Evolutionary conservation across 2,113 vertebrate species (phyloP).

Genomic region (Rhinopomastus cyanomelas): DNA sequence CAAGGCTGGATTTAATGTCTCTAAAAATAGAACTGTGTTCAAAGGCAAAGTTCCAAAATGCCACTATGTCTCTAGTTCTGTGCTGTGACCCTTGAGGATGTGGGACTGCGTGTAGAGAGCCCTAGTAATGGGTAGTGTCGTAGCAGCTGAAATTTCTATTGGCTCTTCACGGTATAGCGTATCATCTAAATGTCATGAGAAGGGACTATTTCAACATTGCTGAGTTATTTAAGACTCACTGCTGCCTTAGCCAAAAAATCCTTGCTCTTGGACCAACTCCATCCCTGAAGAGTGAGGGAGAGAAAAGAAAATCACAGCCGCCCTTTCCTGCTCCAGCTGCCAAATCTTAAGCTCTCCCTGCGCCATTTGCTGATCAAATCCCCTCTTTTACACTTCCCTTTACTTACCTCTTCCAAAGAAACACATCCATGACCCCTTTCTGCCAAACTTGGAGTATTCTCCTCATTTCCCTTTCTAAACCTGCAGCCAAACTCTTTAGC

Average conservation of each 20-base stretch:
- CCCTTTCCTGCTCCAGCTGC: slow-evolving; percentile 4
- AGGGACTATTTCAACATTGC: neutral
- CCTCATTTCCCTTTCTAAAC: neutral
- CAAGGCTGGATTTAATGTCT: neutral
- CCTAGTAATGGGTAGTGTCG: neutral
- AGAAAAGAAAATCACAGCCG: neutral
- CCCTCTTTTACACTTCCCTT: neutral
- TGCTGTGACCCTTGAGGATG: neutral
- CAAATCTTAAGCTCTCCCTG: neutral
- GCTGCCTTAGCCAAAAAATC: slow-evolving; percentile 38
- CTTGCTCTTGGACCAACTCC: slow-evolving; percentile 16
- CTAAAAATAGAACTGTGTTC: slow-evolving; percentile 15
- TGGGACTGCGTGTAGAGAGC: neutral
- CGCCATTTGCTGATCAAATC: neutral
- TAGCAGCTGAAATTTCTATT: slow-evolving; percentile 8
- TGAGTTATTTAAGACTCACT: slow-evolving; percentile 44
- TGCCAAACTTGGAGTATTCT: neutral
- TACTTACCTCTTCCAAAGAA: neutral
- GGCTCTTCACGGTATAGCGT: neutral
- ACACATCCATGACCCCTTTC: neutral
- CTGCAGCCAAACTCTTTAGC: neutral
- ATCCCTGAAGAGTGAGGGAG: neutral
- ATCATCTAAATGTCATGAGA: slow-evolving; percentile 50
- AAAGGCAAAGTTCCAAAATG: slow-evolving; percentile 27
- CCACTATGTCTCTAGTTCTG: neutral